Percentiles rank a stretch among this genome's conserved stretches.
These are phyloP conservation scores for Hystrix brachyura DNA, from an alignment of 2,113 vertebrate species.

Conservation along the genomic window DNA sequence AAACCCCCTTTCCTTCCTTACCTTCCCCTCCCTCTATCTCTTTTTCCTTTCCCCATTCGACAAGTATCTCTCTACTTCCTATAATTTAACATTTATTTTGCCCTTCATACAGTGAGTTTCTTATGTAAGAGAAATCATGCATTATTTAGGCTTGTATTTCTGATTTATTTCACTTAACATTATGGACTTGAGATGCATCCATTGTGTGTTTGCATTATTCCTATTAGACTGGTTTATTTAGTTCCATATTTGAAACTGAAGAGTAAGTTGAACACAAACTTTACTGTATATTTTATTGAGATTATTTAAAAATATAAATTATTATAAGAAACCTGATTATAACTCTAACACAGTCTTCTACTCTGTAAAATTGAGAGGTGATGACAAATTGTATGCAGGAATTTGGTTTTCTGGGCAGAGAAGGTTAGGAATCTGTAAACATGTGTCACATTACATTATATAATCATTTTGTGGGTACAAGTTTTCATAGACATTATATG, in stretches of 20 bases:
- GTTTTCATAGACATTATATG: background rate
- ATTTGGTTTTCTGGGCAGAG: background rate
- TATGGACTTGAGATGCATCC: background rate
- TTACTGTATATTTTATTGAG: background rate
- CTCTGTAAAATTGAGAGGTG: background rate
- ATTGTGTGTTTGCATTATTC: background rate
- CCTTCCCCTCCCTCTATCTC: background rate
- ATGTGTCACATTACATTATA: background rate
- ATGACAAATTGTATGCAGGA: background rate
- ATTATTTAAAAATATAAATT: background rate
- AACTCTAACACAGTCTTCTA: background rate
- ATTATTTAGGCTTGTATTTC: background rate
- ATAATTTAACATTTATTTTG: background rate
- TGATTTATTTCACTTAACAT: background rate
- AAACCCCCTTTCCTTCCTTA: background rate
- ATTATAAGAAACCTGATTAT: background rate
- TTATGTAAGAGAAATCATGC: background rate
- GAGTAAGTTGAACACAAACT: slow-evolving; percentile 1
- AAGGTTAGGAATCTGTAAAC: background rate
- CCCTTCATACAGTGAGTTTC: background rate
- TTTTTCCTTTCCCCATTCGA: background rate
- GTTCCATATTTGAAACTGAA: slow-evolving; percentile 35
- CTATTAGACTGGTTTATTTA: background rate
- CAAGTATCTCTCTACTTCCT: background rate
- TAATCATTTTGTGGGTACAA: slow-evolving; percentile 7